Evolutionary conservation across 2,113 vertebrate genomes (phyloP).

Genomic region (Ameiurus melas): DNA sequence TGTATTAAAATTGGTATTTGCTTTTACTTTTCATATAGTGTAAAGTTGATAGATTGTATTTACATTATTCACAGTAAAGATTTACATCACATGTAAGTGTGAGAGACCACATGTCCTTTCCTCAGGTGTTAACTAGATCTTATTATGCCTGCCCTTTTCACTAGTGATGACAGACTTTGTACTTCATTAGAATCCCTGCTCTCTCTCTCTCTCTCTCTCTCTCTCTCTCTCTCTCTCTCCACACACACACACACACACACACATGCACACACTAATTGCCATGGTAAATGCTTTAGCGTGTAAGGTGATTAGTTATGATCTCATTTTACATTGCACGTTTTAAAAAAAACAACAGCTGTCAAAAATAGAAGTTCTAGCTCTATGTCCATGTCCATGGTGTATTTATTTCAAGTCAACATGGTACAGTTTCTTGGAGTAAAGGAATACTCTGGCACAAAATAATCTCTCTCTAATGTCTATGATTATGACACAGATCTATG

Average conservation of each 20-base stretch:
- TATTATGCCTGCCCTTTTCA: conserved; percentile 15
- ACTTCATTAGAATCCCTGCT: not conserved
- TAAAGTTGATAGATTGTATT: not conserved
- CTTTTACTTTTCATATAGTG: not conserved
- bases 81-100: not conserved
- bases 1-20: not conserved
- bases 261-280: conserved; percentile 51
- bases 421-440: not conserved
- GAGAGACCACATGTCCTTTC: not conserved
- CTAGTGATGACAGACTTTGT: not conserved
- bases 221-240: not conserved
- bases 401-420: not conserved
- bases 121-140: not conserved
- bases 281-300: conserved; percentile 52
- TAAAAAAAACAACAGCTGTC: not conserved
- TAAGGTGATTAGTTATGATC: conserved; percentile 31
- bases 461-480: not conserved
- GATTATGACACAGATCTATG: not conserved
- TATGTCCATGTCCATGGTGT: not conserved
- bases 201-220: not conserved
- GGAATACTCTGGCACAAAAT: not conserved
- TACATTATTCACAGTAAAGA: not conserved
- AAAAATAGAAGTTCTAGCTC: not conserved
- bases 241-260: not conserved
- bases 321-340: not conserved